Conservation (phyloP, 2,797 vertebrate genomes). For the Thalassophryne amazonica region DNA sequence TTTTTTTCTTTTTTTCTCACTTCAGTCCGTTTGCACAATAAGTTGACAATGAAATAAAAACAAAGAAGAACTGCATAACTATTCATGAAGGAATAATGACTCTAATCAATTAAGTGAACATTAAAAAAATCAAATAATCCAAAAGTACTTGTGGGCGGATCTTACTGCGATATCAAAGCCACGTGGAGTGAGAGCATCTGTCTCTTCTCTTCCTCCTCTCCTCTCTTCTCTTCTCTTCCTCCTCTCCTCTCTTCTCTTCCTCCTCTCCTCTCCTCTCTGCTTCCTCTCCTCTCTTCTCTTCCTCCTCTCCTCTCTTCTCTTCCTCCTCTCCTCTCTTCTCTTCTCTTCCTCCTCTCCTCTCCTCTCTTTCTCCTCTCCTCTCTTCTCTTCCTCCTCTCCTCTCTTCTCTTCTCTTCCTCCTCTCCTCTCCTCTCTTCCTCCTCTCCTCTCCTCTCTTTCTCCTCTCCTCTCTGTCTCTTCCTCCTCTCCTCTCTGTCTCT, state of each 20-base stretch:
- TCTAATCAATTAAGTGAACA: too few species aligned
- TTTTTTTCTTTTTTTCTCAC: too few species aligned
- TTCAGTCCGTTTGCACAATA: too few species aligned
- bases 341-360: not conserved
- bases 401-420: constrained; percentile 12
- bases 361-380: not conserved
- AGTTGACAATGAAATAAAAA: too few species aligned
- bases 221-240: not conserved
- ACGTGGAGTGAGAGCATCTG: too few species aligned
- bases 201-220: not conserved
- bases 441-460: not conserved
- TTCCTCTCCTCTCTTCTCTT: not conserved
- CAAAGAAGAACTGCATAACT: too few species aligned
- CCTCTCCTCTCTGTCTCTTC: constrained; percentile 8
- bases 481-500: not conserved
- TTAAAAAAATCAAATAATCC: too few species aligned
- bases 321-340: not conserved
- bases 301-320: not conserved
- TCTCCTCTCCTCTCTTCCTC: not conserved
- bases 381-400: not conserved
- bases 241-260: not conserved
- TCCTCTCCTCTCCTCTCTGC: not conserved
- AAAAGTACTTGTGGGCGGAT: too few species aligned
- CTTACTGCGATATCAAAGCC: too few species aligned
- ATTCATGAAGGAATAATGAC: too few species aligned